phyloP scores from a whole-genome alignment of 2,113 vertebrate species.

The Opisthocomus hoazin region DNA sequence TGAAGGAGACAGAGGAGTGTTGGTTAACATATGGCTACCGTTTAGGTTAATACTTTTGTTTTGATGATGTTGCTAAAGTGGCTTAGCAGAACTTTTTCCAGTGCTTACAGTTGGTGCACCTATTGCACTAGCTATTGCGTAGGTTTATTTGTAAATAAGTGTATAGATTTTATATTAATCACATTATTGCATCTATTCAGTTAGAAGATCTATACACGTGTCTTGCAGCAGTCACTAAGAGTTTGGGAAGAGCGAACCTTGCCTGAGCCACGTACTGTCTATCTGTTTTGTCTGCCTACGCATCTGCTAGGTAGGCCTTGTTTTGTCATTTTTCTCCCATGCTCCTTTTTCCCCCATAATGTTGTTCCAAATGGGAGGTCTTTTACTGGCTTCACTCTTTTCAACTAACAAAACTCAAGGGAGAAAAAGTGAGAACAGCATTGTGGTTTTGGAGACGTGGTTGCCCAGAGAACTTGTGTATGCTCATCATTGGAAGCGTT shows the following conservation, averaged over 20 bases:
- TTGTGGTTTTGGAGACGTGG: not conserved
- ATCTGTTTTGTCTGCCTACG: not conserved
- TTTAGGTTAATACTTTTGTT: conserved; percentile 29
- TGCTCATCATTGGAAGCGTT: not conserved
- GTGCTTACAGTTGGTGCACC: not conserved
- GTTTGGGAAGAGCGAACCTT: not conserved
- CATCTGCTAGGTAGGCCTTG: not conserved
- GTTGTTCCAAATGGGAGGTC: not conserved
- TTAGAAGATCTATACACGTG: not conserved
- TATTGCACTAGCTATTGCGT: not conserved
- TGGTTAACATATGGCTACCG: not conserved
- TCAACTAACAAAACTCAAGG: not conserved
- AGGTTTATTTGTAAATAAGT: not conserved
- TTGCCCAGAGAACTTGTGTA: not conserved
- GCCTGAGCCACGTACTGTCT: not conserved
- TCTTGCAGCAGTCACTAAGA: not conserved
- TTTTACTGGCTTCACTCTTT: not conserved
- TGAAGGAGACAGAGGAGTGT: not conserved
- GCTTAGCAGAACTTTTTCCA: not conserved
- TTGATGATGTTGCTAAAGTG: not conserved
- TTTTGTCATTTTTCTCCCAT: too few species aligned
- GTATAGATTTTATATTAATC: not conserved
- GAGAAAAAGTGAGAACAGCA: not conserved
- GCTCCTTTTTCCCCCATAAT: too few species aligned
- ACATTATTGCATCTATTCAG: not conserved